Evolutionary conservation across 2,888 invertebrate genomes (phyloP).

Genomic region (Hemistola chrysoprasaria): DNA sequence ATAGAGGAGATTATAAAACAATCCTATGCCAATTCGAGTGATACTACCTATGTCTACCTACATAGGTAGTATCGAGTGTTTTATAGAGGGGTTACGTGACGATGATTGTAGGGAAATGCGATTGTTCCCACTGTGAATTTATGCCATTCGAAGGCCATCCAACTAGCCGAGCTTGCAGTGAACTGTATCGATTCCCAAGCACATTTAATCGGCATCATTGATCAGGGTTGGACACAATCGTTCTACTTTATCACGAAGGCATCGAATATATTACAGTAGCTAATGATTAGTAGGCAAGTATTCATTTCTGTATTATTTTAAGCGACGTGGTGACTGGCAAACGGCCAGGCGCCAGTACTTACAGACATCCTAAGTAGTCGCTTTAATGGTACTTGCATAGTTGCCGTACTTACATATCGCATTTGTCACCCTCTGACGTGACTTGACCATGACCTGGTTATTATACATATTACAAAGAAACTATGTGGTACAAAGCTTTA

Average conservation of each 20-base stretch:
- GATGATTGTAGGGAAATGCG: slow-evolving; percentile 12
- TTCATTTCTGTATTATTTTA: slow-evolving; percentile 3
- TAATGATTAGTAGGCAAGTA: slow-evolving; percentile 18
- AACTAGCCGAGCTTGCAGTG: slow-evolving; percentile 1
- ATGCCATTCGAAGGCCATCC: slow-evolving; percentile 17
- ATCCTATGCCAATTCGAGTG: too few relatives aligned
- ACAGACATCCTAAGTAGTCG: too few relatives aligned
- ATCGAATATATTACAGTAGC: slow-evolving; percentile 15
- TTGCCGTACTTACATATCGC: too few relatives aligned
- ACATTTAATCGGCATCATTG: slow-evolving; percentile 26
- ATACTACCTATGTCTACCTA: too few relatives aligned
- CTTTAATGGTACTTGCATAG: too few relatives aligned
- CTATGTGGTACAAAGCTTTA: too few relatives aligned
- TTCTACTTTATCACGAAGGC: slow-evolving; percentile 24
- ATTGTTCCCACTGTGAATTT: slow-evolving; percentile 18
- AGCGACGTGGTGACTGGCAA: too few relatives aligned
- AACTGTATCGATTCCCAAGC: slow-evolving; percentile 24
- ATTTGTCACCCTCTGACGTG: too few relatives aligned
- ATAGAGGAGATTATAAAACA: too few relatives aligned
- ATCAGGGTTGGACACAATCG: slow-evolving; percentile 24
- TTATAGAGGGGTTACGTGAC: slow-evolving; percentile 23
- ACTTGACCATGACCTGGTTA: too few relatives aligned
- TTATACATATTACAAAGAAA: too few relatives aligned
- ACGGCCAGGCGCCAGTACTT: too few relatives aligned
- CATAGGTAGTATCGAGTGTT: not conserved